Evolutionary conservation across 2,888 invertebrate species (phyloP).

Genomic region (Griposia aprilina): DNA sequence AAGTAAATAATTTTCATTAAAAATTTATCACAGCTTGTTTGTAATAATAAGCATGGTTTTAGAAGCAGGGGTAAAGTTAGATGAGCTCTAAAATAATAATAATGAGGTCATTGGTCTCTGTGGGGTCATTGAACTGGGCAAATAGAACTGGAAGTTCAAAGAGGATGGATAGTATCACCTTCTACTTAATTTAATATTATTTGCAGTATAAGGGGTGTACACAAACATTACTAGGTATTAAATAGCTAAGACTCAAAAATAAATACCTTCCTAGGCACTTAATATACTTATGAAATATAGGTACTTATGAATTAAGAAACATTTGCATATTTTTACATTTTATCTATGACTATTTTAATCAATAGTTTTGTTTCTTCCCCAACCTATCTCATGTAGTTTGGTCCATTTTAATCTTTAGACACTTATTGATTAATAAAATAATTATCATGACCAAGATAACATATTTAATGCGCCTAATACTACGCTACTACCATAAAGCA

Average conservation of each 20-base stretch:
- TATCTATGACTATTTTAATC: conserved; percentile 6
- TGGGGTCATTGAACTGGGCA: conserved; percentile 72
- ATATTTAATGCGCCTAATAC: conserved; percentile 20
- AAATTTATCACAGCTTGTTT: conserved; percentile 7
- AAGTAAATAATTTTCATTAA: background rate
- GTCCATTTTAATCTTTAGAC: background rate
- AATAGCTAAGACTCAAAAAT: no score
- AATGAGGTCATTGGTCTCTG: conserved; percentile 72
- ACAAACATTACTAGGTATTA: background rate
- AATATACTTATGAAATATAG: no score
- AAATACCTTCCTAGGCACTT: background rate
- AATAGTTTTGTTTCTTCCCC: background rate
- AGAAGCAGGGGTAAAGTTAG: conserved; percentile 28
- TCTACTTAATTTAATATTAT: background rate
- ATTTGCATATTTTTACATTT: background rate
- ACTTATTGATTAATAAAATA: conserved; percentile 12
- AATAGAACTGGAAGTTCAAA: conserved; percentile 50
- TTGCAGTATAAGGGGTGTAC: background rate
- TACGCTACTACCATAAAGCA: conserved; percentile 9
- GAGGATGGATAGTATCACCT: conserved; percentile 13
- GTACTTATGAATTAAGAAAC: background rate
- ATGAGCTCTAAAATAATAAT: conserved; percentile 64
- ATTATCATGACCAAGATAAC: conserved; percentile 25
- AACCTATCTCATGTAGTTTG: background rate
- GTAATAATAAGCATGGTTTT: conserved; percentile 8